A percentile compares a stretch with the other conserved stretches of the same genome.
Evolutionary conservation across 2,888 invertebrate genomes (phyloP).

Genomic region (Catotricha subobsoleta): DNA sequence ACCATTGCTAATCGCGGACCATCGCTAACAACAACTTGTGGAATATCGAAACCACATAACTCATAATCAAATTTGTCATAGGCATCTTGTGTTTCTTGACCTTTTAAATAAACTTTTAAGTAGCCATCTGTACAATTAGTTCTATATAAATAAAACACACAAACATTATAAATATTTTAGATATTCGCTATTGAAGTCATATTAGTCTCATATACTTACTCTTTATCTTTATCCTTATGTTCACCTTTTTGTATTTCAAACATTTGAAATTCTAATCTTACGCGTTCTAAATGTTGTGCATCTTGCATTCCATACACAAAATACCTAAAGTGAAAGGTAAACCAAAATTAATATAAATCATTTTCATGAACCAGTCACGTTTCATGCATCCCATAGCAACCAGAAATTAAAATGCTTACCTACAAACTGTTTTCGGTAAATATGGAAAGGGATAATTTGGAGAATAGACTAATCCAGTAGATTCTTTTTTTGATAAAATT

Average conservation of each 20-base stretch:
- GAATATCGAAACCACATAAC: slow-evolving; percentile 69
- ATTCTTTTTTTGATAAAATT: slow-evolving; percentile 84
- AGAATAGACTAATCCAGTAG: slow-evolving; percentile 81
- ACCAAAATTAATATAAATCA: neutral
- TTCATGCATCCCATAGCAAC: neutral
- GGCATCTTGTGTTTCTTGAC: slow-evolving; percentile 80
- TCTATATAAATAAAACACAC: no score
- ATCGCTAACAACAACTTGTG: slow-evolving; percentile 69
- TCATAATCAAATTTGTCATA: slow-evolving; percentile 88
- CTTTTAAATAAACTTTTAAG: slow-evolving; percentile 75
- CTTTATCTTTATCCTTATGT: slow-evolving; percentile 42
- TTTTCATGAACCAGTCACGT: no score
- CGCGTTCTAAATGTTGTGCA: slow-evolving; percentile 86
- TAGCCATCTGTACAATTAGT: slow-evolving; percentile 75
- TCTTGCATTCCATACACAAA: slow-evolving; percentile 98
- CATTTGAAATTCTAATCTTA: slow-evolving; percentile 69
- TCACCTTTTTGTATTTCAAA: slow-evolving; percentile 77
- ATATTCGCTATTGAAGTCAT: no score
- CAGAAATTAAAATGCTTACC: no score
- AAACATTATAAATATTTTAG: no score
- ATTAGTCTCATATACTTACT: slow-evolving; percentile 54
- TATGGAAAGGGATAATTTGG: slow-evolving; percentile 93
- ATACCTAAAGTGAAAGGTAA: slow-evolving; percentile 40
- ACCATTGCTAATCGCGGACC: slow-evolving; percentile 88
- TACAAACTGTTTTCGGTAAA: slow-evolving; percentile 89